Percentiles rank a stretch among this genome's conserved stretches.
phyloP scores from a whole-genome alignment of 1,140 invertebrate species.

The Parapsyche elsis region DNA sequence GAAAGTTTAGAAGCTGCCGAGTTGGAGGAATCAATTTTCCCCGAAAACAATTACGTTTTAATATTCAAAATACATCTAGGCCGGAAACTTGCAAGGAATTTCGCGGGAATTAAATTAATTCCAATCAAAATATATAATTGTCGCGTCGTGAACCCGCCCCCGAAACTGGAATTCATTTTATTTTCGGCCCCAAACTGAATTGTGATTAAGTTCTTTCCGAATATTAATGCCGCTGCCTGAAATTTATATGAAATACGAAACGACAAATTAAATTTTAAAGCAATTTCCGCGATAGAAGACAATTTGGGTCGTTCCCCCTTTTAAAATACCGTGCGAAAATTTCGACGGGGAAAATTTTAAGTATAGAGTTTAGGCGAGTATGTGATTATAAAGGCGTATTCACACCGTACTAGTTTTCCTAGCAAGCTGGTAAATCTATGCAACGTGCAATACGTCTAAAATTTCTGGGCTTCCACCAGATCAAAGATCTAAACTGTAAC shows the following conservation, averaged over 20 bases:
- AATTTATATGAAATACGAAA: slow-evolving; percentile 10
- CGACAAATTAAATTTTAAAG: slow-evolving; percentile 2
- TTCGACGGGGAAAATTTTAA: background rate
- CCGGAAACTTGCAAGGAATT: background rate
- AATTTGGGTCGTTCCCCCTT: background rate
- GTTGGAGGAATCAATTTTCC: background rate
- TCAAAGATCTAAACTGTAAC: slow-evolving; percentile 2
- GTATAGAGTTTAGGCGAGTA: background rate
- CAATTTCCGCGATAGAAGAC: background rate
- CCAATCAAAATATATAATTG: slow-evolving; percentile 30
- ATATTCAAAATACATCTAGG: slow-evolving; percentile 1
- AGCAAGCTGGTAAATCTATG: too few relatives aligned
- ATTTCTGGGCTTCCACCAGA: slow-evolving; percentile 41
- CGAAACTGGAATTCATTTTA: slow-evolving; percentile 9
- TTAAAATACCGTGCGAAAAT: background rate
- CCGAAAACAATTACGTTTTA: slow-evolving; percentile 2
- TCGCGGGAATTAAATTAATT: slow-evolving; percentile 10
- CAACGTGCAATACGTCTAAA: too few relatives aligned
- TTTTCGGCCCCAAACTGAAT: background rate
- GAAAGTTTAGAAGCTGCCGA: background rate
- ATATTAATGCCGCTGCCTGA: background rate
- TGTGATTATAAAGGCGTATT: slow-evolving; percentile 1
- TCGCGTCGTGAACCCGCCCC: background rate
- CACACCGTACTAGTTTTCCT: background rate
- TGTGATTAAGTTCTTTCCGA: slow-evolving; percentile 17